phyloP scores from a whole-genome alignment of 2,113 vertebrate species.

The Halcyon malimbica region DNA sequence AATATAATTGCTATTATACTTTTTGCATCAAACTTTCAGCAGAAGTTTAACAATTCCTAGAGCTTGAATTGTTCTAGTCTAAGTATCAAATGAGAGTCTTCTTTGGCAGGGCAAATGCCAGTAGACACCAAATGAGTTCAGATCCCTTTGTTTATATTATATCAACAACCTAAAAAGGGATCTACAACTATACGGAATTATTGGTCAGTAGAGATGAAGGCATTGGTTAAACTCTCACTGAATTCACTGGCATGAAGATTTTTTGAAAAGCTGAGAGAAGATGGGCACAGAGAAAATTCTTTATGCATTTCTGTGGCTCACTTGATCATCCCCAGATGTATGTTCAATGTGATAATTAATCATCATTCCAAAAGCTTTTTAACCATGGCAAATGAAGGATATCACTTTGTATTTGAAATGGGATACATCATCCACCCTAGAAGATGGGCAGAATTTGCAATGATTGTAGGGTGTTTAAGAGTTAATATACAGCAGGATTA shows the following conservation, averaged over 20 bases:
- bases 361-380: neutral
- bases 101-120: neutral
- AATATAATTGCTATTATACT: fast-evolving
- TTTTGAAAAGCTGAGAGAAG: neutral
- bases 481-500: neutral
- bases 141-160: neutral
- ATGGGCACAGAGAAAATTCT: neutral
- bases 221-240: neutral
- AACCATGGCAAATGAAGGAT: neutral
- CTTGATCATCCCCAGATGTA: neutral
- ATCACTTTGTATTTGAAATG: neutral
- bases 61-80: neutral
- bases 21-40: neutral
- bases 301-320: neutral
- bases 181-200: neutral
- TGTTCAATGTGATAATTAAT: neutral
- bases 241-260: neutral
- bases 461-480: neutral
- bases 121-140: neutral
- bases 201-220: neutral
- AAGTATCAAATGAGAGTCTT: neutral
- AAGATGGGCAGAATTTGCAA: neutral
- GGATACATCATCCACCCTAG: neutral
- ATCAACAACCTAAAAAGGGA: neutral
- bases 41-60: neutral